Evolutionary conservation across 2,888 invertebrate species (phyloP), one percentile per base, ranked within the genome.

Genomic region (Mimas tiliae): DNA sequence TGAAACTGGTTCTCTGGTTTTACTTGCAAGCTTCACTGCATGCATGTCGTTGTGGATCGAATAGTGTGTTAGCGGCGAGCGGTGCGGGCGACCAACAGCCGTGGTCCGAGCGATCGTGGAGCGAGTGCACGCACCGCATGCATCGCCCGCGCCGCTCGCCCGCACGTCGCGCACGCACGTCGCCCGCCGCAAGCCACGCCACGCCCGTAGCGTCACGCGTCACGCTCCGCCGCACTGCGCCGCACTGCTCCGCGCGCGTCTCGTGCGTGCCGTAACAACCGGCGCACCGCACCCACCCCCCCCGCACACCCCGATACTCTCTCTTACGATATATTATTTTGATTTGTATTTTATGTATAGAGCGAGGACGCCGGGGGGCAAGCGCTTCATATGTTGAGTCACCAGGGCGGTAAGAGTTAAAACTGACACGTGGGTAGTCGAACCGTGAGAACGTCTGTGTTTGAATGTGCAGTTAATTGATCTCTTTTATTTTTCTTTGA

Each of bases 301-400:
- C 88, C 87, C 89, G 87, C 90, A 89, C 89, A 88, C 89, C 91
- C 90, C 87, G 85, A 88, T 87, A 90, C 89, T 91, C 90, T 91
- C 91, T 90, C 90, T 91, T 91, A 87, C 90, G 90, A 91, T 91
- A 89, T 92, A 92, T 93, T 93, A 91, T 93, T 92, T 93, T 93
- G 89, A 92, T 93, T 93, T 93, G 87, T 93, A 91, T 94, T 93
- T 94, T 93, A 93, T 94, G 93, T 95, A 94, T 96, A 98, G 98
- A 98, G 97, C 95, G 97, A 98, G 95, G 98, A 98, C 90, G 96
- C 96, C 90, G 98, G 98, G 92, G 96, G 96, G 94, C 96, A 97
- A 95, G 98, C 98, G 89, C 94, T 98, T 95, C 96, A 96, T 94
- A 96, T 96, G 96, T 95, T 98, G 95, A 96, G 96, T 94, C 96